Base-by-base conservation (phyloP, 2,113 vertebrate genomes). In the Siniperca knerii region DNA sequence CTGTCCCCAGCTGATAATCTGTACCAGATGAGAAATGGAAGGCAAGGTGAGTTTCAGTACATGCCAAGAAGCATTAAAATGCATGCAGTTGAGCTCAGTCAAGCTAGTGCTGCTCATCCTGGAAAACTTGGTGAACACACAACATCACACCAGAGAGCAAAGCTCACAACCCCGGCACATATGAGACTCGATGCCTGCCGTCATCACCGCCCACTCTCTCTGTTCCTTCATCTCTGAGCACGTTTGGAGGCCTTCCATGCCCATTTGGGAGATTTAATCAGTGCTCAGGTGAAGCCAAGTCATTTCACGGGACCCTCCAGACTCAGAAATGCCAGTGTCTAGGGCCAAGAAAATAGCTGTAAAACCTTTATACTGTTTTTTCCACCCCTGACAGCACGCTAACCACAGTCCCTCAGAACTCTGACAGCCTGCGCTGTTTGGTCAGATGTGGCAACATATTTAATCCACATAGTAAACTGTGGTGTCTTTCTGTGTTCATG, bases 21-120 rank as follows among this genome's bases (percentile, higher is more conserved):
- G 66, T 67, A 87, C 73, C 92, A 94, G 87, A 94, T 92, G 91
- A 92, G 52, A 82, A 44, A 71, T 23, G 60, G 61, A 60, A 80
- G 65, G 25, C 81, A 81, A 79, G 55, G 71, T 69, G 64, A 69
- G 54, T 54, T 69, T 77, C 18, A 55, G 58, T 35, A n/a, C 54
- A 85, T 0, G 37, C 25, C 25, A 81, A 75, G 64, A 66, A 78
- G 54, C 37, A 50, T 72, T 68, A 84, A 64, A 55, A 52, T 1
- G n/a, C 40, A 48, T n/a, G 12, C 72, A 81, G 76, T 8, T n/a
- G 42, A 75, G 61, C 64, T 79, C 65, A 50, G 64, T 67, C 23
- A 50, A 75, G 23, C 35, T 25, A 40, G 50, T n/a, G 25, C 21
- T 58, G 54, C 54, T 81, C 75, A 84, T 85, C 80, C 71, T 80